phyloP scores from a whole-genome alignment of 2,888 invertebrate species.

The Bursaphelenchus okinawaensis region DNA sequence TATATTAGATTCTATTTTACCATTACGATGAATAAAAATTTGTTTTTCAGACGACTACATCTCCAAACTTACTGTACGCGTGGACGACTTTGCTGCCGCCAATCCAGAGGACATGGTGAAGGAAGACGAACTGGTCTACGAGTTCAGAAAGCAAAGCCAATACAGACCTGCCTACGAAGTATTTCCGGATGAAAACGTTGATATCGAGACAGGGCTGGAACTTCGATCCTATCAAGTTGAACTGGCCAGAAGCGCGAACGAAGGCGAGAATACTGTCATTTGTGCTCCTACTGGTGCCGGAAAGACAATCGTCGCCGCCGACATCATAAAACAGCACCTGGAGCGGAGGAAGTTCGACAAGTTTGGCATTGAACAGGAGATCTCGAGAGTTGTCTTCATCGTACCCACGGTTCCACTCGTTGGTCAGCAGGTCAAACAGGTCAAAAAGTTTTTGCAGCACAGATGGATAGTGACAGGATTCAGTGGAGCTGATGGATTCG shows the following conservation, averaged over 20 bases:
- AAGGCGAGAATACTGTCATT: constrained; percentile 40
- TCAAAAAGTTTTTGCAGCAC: constrained; percentile 28
- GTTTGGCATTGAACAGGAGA: constrained; percentile 7
- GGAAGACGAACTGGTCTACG: not conserved
- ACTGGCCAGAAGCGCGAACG: constrained; percentile 19
- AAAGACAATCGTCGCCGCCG: constrained; percentile 51
- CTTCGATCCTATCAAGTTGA: constrained; percentile 44
- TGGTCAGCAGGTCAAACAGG: constrained; percentile 38
- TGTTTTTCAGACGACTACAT: not conserved
- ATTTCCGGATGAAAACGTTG: not conserved
- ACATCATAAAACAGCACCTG: constrained; percentile 44
- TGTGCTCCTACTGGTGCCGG: constrained; percentile 56
- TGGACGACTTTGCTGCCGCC: not conserved
- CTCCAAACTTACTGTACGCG: not conserved
- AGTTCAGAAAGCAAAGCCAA: not conserved
- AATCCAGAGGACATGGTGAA: not conserved
- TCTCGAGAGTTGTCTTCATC: constrained; percentile 33
- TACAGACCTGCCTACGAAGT: not conserved
- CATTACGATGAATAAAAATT: not conserved
- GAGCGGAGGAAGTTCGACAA: constrained; percentile 11
- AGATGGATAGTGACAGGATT: constrained; percentile 35
- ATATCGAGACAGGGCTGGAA: constrained; percentile 12
- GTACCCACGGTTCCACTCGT: constrained; percentile 55
- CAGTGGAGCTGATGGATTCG: constrained; percentile 36
- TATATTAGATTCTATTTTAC: no score